Evolutionary conservation across 2,797 vertebrate genomes (phyloP).

Genomic region (Synaphobranchus kaupii): DNA sequence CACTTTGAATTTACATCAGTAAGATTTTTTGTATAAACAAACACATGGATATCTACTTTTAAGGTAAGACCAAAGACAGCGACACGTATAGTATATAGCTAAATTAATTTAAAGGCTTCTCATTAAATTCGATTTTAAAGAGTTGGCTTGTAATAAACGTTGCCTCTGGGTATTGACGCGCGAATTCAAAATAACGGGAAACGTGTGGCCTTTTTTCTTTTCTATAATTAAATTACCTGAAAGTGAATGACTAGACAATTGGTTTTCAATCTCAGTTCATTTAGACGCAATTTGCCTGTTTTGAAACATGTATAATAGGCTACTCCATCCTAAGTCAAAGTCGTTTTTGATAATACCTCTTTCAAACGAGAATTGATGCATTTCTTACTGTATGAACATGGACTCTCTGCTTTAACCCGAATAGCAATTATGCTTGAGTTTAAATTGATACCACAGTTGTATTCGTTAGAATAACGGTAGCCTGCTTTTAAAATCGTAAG

Average conservation of each 20-base stretch:
- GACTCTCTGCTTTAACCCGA: background rate
- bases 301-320: background rate
- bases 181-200: background rate
- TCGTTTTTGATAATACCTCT: background rate
- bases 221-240: background rate
- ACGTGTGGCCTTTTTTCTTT: background rate
- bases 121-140: background rate
- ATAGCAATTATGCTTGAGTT: too few species aligned
- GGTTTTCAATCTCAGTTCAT: background rate
- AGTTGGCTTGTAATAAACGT: background rate
- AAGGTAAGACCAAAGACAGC: background rate
- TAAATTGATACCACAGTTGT: too few species aligned
- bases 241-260: background rate
- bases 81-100: background rate
- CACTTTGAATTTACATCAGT: background rate
- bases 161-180: background rate
- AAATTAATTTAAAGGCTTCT: background rate
- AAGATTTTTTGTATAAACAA: background rate
- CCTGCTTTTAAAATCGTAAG: too few species aligned
- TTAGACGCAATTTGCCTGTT: background rate
- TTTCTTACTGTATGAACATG: background rate
- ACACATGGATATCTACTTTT: background rate
- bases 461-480: too few species aligned
- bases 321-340: background rate
- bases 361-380: background rate